Percentiles rank a stretch among this genome's conserved stretches.
Evolutionary conservation across 2,797 vertebrate genomes (phyloP).

Genomic region (Sebastiscus albofasciatus): DNA sequence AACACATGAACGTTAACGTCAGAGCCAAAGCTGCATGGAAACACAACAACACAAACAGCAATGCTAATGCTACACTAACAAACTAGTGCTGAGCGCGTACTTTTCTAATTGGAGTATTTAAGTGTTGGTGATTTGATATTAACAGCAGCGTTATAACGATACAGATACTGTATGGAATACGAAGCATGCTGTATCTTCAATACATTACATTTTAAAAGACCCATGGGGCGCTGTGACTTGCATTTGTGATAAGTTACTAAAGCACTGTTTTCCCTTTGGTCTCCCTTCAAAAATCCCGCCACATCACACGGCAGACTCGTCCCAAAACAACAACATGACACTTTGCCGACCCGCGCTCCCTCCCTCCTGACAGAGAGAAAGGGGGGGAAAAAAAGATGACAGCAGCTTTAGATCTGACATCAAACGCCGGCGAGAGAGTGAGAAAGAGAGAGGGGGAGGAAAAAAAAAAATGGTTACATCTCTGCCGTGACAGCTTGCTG

Average conservation of each 20-base stretch:
- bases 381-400: constrained; percentile 63
- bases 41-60: not conserved
- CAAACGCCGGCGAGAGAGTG: constrained; percentile 73
- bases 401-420: constrained; percentile 83
- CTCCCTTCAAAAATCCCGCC: constrained; percentile 77
- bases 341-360: constrained; percentile 69
- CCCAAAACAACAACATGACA: constrained; percentile 83
- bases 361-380: constrained; percentile 66
- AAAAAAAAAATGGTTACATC: constrained; percentile 65
- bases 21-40: not conserved
- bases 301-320: constrained; percentile 74
- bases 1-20: not conserved
- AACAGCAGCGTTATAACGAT: not conserved
- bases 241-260: constrained; percentile 67
- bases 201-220: constrained; percentile 44
- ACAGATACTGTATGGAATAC: not conserved
- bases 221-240: constrained; percentile 55
- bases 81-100: not conserved
- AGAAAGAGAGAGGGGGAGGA: constrained; percentile 38
- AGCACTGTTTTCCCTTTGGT: constrained; percentile 70
- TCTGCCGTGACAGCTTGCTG: constrained; percentile 77
- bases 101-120: constrained; percentile 7
- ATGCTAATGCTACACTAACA: not conserved
- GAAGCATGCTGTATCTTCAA: constrained; percentile 18
- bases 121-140: not conserved